phyloP scores from a whole-genome alignment of 1,140 invertebrate genomes.

The Himalopsyche phryganea region DNA sequence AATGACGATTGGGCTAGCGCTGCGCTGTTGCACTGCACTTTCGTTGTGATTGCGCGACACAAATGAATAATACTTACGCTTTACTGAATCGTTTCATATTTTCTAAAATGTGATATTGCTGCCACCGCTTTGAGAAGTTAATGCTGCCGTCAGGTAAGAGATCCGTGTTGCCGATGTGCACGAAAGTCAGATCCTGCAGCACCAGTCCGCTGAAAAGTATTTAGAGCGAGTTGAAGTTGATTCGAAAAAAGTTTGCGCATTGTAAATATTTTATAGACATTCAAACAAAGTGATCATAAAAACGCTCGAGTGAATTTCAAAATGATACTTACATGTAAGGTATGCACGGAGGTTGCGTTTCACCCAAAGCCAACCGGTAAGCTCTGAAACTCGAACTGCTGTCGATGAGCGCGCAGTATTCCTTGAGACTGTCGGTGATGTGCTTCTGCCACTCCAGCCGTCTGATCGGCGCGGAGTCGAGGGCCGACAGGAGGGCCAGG shows the following conservation, averaged over 20 bases:
- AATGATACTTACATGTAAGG: constrained; percentile 96
- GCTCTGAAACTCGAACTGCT: constrained; percentile 93
- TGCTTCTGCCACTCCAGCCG: constrained; percentile 93
- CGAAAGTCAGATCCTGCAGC: constrained; percentile 97
- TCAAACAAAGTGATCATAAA: too few species aligned
- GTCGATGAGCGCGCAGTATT: constrained; percentile 94
- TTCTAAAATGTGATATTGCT: constrained; percentile 96
- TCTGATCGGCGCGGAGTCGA: constrained; percentile 94
- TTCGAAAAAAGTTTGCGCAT: too few species aligned
- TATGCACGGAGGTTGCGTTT: constrained; percentile 95
- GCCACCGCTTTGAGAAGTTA: constrained; percentile 97
- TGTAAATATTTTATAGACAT: too few species aligned
- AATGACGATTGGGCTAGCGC: too few species aligned
- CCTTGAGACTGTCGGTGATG: constrained; percentile 88
- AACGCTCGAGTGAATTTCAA: too few species aligned
- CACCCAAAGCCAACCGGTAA: constrained; percentile 88
- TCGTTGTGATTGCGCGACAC: too few species aligned
- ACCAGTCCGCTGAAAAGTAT: constrained; percentile 82
- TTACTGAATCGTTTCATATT: constrained; percentile 97
- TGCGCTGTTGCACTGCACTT: too few species aligned
- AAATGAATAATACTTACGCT: constrained; percentile 73
- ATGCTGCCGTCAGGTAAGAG: constrained; percentile 81
- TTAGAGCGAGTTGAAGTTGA: too few species aligned
- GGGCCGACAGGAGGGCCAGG: constrained; percentile 89
- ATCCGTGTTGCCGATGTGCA: constrained; percentile 95